Conservation (phyloP, 2,888 invertebrate genomes). For the Tiliacea aurago region DNA sequence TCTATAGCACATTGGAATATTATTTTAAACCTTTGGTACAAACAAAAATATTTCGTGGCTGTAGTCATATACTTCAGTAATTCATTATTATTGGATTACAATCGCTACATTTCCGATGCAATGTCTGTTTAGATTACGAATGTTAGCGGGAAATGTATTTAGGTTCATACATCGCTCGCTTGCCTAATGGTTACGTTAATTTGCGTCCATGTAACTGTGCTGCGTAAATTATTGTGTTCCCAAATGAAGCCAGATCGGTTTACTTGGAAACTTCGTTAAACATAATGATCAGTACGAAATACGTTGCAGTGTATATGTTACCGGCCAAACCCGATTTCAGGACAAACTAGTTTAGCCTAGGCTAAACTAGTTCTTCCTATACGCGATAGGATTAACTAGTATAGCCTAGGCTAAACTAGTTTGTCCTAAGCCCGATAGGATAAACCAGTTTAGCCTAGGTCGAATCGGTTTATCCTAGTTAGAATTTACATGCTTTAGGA, state of each 20-base stretch:
- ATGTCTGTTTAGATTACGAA: slow-evolving; percentile 45
- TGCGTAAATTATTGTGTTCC: slow-evolving; percentile 50
- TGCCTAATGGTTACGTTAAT: slow-evolving; percentile 56
- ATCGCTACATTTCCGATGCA: slow-evolving; percentile 46
- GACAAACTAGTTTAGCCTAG: no score
- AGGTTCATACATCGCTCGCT: slow-evolving; percentile 44
- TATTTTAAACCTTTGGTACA: not conserved
- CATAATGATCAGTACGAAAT: slow-evolving; percentile 16
- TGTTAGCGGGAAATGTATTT: slow-evolving; percentile 61
- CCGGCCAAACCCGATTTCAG: no score
- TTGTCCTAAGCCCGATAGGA: no score
- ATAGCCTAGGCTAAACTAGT: no score
- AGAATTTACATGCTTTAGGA: no score
- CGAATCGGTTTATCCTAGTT: no score
- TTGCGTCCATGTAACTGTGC: slow-evolving; percentile 42
- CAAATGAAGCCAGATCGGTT: slow-evolving; percentile 39
- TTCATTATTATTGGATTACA: slow-evolving; percentile 68
- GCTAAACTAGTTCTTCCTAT: no score
- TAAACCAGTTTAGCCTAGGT: no score
- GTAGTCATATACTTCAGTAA: slow-evolving; percentile 46
- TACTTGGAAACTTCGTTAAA: slow-evolving; percentile 41
- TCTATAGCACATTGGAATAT: not conserved
- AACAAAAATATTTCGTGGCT: not conserved
- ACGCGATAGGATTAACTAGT: no score
- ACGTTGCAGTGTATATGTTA: not conserved